Evolutionary conservation across 1,140 invertebrate genomes (phyloP).

Genomic region (Arctopsyche grandis): DNA sequence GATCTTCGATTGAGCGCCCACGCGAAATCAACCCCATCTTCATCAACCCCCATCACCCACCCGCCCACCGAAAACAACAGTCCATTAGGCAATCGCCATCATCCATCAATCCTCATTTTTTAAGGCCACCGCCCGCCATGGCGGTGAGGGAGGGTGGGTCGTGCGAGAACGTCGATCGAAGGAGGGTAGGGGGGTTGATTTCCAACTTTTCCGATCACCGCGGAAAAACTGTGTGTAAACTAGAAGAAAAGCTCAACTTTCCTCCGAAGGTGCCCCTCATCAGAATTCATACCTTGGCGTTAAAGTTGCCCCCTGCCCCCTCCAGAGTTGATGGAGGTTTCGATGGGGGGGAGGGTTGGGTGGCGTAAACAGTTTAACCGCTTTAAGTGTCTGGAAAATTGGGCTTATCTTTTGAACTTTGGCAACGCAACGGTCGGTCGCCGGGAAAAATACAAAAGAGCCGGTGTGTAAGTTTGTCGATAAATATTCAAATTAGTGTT

Average conservation of each 20-base stretch:
- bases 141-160: no score
- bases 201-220: constrained; percentile 41
- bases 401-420: constrained; percentile 43
- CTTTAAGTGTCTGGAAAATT: constrained; percentile 45
- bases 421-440: not conserved
- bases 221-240: constrained; percentile 38
- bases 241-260: constrained; percentile 28
- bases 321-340: not conserved
- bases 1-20: not conserved
- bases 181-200: not conserved
- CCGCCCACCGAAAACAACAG: constrained; percentile 13
- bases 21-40: not conserved
- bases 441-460: constrained; percentile 42
- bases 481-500: constrained; percentile 38
- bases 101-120: constrained; percentile 44
- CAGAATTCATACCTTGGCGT: constrained; percentile 39
- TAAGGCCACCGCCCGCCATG: not conserved
- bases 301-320: not conserved
- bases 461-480: constrained; percentile 4
- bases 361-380: constrained; percentile 44
- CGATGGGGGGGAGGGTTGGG: not conserved
- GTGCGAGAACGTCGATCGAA: not conserved
- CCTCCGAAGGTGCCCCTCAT: constrained; percentile 23
- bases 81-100: constrained; percentile 43
- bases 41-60: not conserved